Base-by-base conservation (phyloP, 2,888 invertebrate species). In the Chouioia cunea region DNA sequence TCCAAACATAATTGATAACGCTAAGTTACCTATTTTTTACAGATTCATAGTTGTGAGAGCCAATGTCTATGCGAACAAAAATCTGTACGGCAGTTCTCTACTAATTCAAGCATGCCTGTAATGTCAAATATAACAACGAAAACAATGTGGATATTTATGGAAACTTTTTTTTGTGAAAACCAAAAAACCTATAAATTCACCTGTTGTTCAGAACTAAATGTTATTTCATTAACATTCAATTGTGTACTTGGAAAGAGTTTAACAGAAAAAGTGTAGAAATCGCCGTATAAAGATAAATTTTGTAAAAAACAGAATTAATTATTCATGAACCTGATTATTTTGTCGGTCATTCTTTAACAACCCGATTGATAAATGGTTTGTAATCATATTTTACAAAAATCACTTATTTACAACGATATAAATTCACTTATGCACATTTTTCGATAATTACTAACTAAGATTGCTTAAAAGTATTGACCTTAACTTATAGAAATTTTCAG, bases 371-470 rank as follows among this genome's bases (percentile, higher is more conserved):
- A 56, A 36, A 44, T 47, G 16, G 36, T 36, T 27, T 27, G 22
- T 58, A 53, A 23, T 44, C 52, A 27, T 68, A 65, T 72, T 60
- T 68, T 69, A 69, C 68, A 65, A 73, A 64, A 69, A 69, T 16
- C 52, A 50, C 44, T 60, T 68, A 66, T 73, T 66, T 70, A 70
- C 66, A 71, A 22, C 58, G 65, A 64, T 71, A 58, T 58, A 58
- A 71, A 63, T 22, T 62, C 48, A 54, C 44, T 71, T 27, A 46
- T 66, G 66, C 63, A 64, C 63, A 67, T 63, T 53, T 66, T 36
- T 58, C 43, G n/a, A 57, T 58, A 43, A 58, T 64, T 65, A 71
- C 14, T 22, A 66, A 63, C 62, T 66, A 71, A 66, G 62, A 59
- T 58, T 58, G 71, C 66, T 63, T 71, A 71, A 36, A 58, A 27